Evolutionary conservation across 1,140 invertebrate species (phyloP).

Genomic region (Bombus terrestris): DNA sequence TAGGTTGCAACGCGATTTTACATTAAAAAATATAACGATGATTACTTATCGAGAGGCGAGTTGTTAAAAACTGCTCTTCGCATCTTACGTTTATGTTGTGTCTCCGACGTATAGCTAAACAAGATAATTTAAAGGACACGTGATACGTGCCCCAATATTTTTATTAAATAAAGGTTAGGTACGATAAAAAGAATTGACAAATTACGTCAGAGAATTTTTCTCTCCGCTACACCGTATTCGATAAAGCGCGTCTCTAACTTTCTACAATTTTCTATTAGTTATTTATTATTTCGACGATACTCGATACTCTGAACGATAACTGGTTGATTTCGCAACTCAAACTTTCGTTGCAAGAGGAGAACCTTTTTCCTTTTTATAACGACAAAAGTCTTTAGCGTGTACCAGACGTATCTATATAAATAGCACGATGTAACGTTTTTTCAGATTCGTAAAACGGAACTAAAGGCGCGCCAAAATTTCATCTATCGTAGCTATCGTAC

Average conservation of each 20-base stretch:
- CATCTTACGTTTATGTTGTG: slow-evolving; percentile 40
- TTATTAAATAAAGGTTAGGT: background rate
- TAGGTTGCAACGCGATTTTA: background rate
- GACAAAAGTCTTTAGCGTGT: no score
- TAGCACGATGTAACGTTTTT: no score
- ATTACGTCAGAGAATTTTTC: background rate
- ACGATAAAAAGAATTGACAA: background rate
- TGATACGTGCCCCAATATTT: slow-evolving; percentile 9
- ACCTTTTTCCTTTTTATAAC: no score
- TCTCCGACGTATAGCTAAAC: slow-evolving; percentile 39
- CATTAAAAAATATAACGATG: background rate
- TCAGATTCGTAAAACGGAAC: no score
- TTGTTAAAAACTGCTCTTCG: slow-evolving; percentile 26
- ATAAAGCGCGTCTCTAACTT: background rate
- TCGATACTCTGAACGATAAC: background rate
- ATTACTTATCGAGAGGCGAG: slow-evolving; percentile 5
- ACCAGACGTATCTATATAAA: no score
- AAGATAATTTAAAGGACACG: slow-evolving; percentile 38
- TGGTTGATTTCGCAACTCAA: no score
- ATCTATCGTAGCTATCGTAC: no score
- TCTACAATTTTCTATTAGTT: background rate
- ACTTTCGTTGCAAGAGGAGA: no score
- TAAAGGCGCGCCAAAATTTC: no score
- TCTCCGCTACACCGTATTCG: background rate
- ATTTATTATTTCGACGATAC: background rate